Base-by-base conservation (phyloP, 2,888 invertebrate genomes). In the Eupithecia subumbrata region DNA sequence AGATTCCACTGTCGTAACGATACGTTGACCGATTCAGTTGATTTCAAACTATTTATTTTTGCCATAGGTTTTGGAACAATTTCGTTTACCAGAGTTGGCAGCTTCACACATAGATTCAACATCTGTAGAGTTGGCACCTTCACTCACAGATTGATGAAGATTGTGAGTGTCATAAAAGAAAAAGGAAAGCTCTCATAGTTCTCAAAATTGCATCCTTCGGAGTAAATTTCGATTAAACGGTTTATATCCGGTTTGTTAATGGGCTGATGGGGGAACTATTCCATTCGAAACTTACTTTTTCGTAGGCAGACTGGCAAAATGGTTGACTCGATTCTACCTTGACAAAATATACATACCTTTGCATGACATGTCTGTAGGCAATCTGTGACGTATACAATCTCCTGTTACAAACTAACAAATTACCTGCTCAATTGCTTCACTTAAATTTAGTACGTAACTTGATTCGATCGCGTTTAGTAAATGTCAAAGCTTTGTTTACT, bases 1-100 rank as follows among this genome's bases (percentile, higher is more conserved):
- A 34, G 68, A 68, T 14, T 22, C n/a, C 43, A 68, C 43, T 68
- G 43, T 43, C 25, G n/a, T 45, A 40, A 67, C 64, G 64, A 34
- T 25, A 11, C 43, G 68, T 12, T 68, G 43, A 68, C 25, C 12
- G 11, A 25, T 34, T 64, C 18, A 34, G 34, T 34, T 64, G 9
- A 30, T 30, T 64, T 18, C 18, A 18, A 64, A 34, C 18, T 64
- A 18, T 18, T 30, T 34, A 64, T 34, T 18, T 34, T 64, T 64
- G 63, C 5, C 30, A 25, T 25, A 25, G 25, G 64, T 34, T 52
- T 52, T 9, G 52, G n/a, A 52, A 4, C 64, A 18, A 18, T 64
- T 30, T 18, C 34, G 64, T 14, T 60, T 25, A 60, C 22, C 60
- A 25, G 22, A 22, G 56, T 22, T 11, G 11, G 2, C n/a, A 52